These are phyloP conservation scores for Regulus satrapa DNA, from an alignment of 2,113 vertebrate species.

Conservation along the genomic window DNA sequence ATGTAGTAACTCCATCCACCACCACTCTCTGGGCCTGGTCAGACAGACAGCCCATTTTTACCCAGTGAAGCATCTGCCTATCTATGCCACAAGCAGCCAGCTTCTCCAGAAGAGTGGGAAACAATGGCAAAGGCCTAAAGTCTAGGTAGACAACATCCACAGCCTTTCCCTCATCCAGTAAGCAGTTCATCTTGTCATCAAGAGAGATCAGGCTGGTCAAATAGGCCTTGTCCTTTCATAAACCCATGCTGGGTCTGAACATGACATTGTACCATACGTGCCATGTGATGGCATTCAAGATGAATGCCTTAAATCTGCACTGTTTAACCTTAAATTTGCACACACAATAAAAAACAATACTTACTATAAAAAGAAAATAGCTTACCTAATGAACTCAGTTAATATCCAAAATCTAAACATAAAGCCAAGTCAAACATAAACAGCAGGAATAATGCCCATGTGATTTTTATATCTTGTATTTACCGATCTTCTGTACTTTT, in stretches of 20 bases:
- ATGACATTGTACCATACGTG: not conserved
- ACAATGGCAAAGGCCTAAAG: not conserved
- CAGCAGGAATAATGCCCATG: not conserved
- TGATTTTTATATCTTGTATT: not conserved
- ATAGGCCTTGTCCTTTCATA: not conserved
- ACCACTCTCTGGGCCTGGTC: not conserved
- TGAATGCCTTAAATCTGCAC: not conserved
- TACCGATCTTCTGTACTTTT: slow-evolving; percentile 2
- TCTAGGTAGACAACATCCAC: not conserved
- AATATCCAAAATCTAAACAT: slow-evolving; percentile 30
- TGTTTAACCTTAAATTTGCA: not conserved
- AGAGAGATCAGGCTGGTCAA: not conserved
- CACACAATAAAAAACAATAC: not conserved
- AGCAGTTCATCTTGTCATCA: not conserved
- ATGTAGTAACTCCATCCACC: not conserved
- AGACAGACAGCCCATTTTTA: not conserved
- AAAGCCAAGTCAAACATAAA: slow-evolving; percentile 33
- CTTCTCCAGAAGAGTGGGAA: not conserved
- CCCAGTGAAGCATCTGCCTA: not conserved
- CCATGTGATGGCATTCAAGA: not conserved
- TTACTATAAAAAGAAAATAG: not conserved
- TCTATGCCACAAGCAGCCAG: not conserved
- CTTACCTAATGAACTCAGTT: not conserved
- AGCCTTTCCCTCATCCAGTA: not conserved
- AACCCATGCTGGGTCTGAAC: not conserved